These are phyloP conservation scores for Serripes groenlandicus DNA, from an alignment of 2,888 invertebrate genomes.

Conservation along the genomic window DNA sequence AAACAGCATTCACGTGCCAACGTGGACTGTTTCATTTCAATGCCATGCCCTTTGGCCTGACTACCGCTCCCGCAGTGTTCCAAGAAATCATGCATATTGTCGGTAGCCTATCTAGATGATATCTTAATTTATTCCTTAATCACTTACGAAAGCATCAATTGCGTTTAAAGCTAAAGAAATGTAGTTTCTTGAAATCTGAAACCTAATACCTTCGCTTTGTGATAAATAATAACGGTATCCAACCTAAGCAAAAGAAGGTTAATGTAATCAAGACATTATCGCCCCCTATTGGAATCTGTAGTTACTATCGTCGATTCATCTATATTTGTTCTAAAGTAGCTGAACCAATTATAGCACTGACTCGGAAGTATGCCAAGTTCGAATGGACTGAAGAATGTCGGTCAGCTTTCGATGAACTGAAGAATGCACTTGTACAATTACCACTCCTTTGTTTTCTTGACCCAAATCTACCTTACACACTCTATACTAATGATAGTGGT, in stretches of 20 bases:
- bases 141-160: slow-evolving; percentile 35
- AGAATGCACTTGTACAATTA: slow-evolving; percentile 9
- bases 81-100: slow-evolving; percentile 40
- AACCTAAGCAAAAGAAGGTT: slow-evolving; percentile 37
- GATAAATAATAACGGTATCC: slow-evolving; percentile 40
- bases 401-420: slow-evolving; percentile 21
- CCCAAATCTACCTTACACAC: background rate
- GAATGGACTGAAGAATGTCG: slow-evolving; percentile 23
- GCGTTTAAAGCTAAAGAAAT: slow-evolving; percentile 48
- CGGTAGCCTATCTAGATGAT: slow-evolving; percentile 57
- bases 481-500: slow-evolving; percentile 31
- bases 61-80: slow-evolving; percentile 39
- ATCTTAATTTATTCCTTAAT: slow-evolving; percentile 58
- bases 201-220: slow-evolving; percentile 43
- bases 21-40: slow-evolving; percentile 42
- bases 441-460: slow-evolving; percentile 26
- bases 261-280: slow-evolving; percentile 39
- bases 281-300: slow-evolving; percentile 39
- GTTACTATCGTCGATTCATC: slow-evolving; percentile 41
- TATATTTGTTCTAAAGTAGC: slow-evolving; percentile 47
- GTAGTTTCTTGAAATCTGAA: slow-evolving; percentile 45
- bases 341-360: slow-evolving; percentile 34
- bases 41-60: slow-evolving; percentile 44
- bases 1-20: slow-evolving; percentile 49
- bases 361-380: slow-evolving; percentile 30